A percentile compares a stretch with the other conserved stretches of the same genome.
These are phyloP conservation scores for Hycleus cichorii DNA, from an alignment of 1,140 invertebrate genomes.

Conservation along the genomic window DNA sequence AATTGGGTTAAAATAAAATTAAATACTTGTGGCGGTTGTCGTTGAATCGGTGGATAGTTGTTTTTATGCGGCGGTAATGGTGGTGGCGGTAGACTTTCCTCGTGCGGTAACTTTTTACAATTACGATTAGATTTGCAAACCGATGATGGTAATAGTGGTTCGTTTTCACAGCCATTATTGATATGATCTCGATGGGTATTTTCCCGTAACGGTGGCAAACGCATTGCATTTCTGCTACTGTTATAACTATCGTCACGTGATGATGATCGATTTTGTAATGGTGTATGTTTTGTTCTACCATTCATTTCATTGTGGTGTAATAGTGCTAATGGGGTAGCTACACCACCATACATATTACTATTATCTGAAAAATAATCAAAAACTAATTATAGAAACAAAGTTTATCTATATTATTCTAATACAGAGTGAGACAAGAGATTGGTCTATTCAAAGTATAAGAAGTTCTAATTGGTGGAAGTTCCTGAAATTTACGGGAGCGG, in stretches of 20 bases:
- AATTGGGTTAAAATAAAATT: too few relatives aligned
- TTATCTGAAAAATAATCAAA: constrained; percentile 23
- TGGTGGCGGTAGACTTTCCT: constrained; percentile 48
- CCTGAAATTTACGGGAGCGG: too few relatives aligned
- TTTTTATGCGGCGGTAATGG: constrained; percentile 49
- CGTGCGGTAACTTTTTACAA: constrained; percentile 34
- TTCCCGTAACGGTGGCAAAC: constrained; percentile 34
- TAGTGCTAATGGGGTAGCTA: constrained; percentile 60
- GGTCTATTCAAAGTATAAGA: too few relatives aligned
- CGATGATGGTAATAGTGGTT: constrained; percentile 54
- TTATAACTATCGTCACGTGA: constrained; percentile 33
- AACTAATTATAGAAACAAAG: too few relatives aligned
- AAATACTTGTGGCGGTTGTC: constrained; percentile 24
- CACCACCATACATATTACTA: constrained; percentile 55
- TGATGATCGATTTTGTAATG: constrained; percentile 28
- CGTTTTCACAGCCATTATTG: constrained; percentile 53
- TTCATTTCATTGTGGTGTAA: constrained; percentile 49
- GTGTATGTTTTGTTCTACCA: constrained; percentile 27
- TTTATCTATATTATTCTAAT: too few relatives aligned
- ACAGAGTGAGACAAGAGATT: too few relatives aligned
- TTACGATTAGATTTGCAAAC: constrained; percentile 23
- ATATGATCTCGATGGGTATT: constrained; percentile 29
- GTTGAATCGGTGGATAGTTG: constrained; percentile 37
- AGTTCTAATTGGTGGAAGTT: too few relatives aligned
- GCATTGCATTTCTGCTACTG: constrained; percentile 31